Base-by-base conservation (phyloP, 2,797 vertebrate species). In the Kryptolebias ocellatus region DNA sequence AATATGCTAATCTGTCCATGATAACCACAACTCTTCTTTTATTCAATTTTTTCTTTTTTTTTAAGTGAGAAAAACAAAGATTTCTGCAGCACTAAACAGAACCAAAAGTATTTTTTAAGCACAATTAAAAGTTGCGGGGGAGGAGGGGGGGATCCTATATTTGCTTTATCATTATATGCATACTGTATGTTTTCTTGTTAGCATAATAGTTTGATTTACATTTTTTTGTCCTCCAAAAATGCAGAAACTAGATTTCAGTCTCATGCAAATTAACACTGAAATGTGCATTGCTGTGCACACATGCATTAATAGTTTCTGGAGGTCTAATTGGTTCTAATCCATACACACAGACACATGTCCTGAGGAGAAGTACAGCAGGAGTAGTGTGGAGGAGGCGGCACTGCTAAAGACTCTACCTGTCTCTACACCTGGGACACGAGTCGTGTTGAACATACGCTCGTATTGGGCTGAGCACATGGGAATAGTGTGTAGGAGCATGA, bases 391-490 rank as follows among this genome's bases (percentile, higher is more conserved):
- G 74, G 76, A 89, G 81, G 76, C 63, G 58, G 82, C 73, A 86
- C 79, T 68, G 79, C 89, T 91, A 84, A 81, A 83, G 72, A 94
- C 87, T 94, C 89, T 94, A 95, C 93, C 95, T 95, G 94, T 93
- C 83, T 94, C 95, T 94, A 95, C 91, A 92, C 93, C 93, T 87
- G 92, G 93, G 72, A 94, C 91, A 89, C 94, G 95, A 92, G 83
- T 92, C 86, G 89, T 89, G 93, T 93, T 96, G 94, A 96, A 95
- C 89, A 92, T 91, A 85, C 63, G 88, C 92, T 96, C 94, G 87
- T 93, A 96, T 74, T 95, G 94, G 93, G 92, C 82, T 83, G 92
- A 96, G 84, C 92, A 94, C 93, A 94, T 92, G 91, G 94, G 93
- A 86, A 95, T 93, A 90, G 90, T 94, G 90, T 94, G 91, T 90